These are phyloP conservation scores for Pachydiplax longipennis DNA, from an alignment of 2,888 invertebrate species.

Conservation along the genomic window DNA sequence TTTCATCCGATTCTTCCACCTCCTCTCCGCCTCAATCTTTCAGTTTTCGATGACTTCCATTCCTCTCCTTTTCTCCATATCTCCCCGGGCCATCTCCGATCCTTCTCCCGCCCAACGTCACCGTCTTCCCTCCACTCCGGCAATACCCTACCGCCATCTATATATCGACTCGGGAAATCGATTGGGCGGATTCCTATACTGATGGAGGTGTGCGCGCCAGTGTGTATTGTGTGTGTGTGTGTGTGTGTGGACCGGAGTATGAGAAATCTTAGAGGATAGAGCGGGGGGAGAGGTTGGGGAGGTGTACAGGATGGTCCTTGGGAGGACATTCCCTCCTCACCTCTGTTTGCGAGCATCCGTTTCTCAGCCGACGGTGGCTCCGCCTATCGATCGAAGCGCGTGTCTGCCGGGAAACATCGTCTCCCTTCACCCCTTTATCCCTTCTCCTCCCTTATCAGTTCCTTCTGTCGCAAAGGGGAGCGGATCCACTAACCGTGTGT, in stretches of 20 bases:
- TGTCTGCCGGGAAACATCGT: constrained; percentile 19
- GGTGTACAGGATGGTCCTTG: constrained; percentile 9
- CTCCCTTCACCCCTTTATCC: neutral
- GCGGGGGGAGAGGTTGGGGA: neutral
- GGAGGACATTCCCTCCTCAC: neutral
- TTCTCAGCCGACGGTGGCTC: constrained; percentile 31
- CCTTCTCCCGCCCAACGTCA: neutral
- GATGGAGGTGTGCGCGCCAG: neutral
- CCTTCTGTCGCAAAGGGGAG: neutral
- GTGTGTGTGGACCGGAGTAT: neutral
- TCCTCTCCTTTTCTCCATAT: neutral
- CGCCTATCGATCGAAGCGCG: constrained; percentile 42
- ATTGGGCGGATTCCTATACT: constrained; percentile 22
- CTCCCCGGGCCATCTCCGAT: neutral
- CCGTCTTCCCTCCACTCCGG: neutral
- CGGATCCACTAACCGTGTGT: neutral
- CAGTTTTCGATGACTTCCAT: neutral
- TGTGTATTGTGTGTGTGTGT: neutral
- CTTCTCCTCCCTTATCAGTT: neutral
- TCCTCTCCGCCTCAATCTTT: neutral
- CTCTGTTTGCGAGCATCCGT: constrained; percentile 20
- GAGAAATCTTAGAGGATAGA: neutral
- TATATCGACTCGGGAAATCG: constrained; percentile 28
- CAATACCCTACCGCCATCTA: constrained; percentile 18
- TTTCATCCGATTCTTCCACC: neutral